Percentiles rank a stretch among this genome's conserved stretches.
Evolutionary conservation across 2,797 vertebrate species (phyloP).

Genomic region (Heliangelus exortis): DNA sequence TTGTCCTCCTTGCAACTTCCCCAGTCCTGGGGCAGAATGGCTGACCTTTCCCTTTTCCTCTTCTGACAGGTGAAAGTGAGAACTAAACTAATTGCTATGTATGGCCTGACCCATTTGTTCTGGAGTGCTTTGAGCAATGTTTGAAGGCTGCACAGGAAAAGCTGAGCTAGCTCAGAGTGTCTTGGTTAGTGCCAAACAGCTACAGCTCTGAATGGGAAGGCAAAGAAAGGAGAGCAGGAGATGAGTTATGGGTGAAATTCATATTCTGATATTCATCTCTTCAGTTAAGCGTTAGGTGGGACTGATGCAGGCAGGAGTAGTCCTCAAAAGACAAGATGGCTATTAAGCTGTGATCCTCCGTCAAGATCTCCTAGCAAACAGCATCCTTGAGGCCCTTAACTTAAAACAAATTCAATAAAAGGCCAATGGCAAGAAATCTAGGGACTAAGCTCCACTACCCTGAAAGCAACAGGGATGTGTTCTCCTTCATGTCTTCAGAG

Average conservation of each 20-base stretch:
- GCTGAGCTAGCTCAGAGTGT: background rate
- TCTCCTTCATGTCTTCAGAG: background rate
- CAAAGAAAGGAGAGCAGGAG: background rate
- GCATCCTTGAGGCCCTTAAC: accelerated
- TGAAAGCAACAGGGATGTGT: background rate
- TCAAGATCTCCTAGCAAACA: too few relatives aligned
- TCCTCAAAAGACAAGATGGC: background rate
- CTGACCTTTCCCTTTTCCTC: background rate
- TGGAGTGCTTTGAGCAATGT: background rate
- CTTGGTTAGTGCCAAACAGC: too few relatives aligned
- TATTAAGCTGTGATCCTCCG: background rate
- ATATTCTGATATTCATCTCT: background rate
- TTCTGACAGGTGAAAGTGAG: background rate
- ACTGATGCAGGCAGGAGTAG: background rate
- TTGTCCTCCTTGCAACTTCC: background rate
- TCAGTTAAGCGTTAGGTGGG: background rate
- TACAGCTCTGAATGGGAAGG: background rate
- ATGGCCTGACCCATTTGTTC: background rate
- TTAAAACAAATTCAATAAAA: accelerated
- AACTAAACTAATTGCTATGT: accelerated
- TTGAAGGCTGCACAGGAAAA: background rate
- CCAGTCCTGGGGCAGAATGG: background rate
- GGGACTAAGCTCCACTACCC: background rate
- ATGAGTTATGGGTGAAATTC: background rate
- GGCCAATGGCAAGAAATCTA: too few relatives aligned